These are phyloP conservation scores for Pocota personata DNA, from an alignment of 2,888 invertebrate species.

Conservation along the genomic window DNA sequence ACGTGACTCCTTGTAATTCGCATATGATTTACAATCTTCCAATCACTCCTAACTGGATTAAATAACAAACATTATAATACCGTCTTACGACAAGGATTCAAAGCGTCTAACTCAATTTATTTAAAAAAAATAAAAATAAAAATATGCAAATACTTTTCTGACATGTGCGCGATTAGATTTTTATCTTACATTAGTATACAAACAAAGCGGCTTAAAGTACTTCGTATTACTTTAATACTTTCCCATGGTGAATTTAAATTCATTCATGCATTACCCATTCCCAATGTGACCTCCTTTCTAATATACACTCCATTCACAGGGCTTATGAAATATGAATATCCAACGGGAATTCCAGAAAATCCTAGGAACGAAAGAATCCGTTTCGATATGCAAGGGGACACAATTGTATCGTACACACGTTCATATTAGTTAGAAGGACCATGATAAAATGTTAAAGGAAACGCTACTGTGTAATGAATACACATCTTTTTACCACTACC, in stretches of 20 bases:
- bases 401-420: slow-evolving; percentile 25
- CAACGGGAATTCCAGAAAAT: slow-evolving; percentile 13
- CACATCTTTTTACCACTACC: neutral
- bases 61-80: neutral
- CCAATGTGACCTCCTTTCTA: slow-evolving; percentile 2
- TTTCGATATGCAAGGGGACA: neutral
- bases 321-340: slow-evolving; percentile 31
- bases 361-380: neutral
- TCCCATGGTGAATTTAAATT: slow-evolving; percentile 32
- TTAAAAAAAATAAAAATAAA: neutral
- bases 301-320: neutral
- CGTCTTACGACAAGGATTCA: neutral
- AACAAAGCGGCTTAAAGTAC: neutral
- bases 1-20: neutral
- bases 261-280: slow-evolving; percentile 18
- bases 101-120: neutral
- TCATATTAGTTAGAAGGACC: slow-evolving; percentile 1
- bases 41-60: neutral
- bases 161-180: slow-evolving; percentile 12
- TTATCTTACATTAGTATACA: neutral
- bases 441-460: slow-evolving; percentile 20
- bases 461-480: slow-evolving; percentile 17
- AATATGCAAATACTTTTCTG: neutral
- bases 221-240: slow-evolving; percentile 4
- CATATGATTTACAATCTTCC: neutral